Base-by-base conservation (phyloP, 92 coral and sea anemone species). In the Epizoanthus ramosus region DNA sequence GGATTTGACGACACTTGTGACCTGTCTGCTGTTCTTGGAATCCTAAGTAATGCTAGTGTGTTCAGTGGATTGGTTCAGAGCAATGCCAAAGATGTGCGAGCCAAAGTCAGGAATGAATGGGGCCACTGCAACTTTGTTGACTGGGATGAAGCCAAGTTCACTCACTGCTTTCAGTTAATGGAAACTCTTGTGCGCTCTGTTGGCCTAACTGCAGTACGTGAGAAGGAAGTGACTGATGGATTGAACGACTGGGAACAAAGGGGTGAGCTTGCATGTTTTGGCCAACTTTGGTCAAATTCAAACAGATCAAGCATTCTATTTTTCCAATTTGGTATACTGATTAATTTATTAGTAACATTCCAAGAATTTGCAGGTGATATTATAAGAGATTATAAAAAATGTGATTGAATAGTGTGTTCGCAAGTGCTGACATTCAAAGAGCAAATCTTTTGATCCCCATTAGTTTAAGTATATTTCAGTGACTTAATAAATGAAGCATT, bases 1-100 rank as follows among this genome's bases (percentile, higher is more conserved):
- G 95, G 89, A 5, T 89, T 89, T 90, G 95, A 92, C 68, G 75
- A 87, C 74, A 92, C 98, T 0, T 92, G 95, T 73, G 98, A 94
- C 79, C 56, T 85, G 73, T 94, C 98, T 33, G 98, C 98, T 8
- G 93, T 84, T 28, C 75, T 94, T 17, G 91, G 90, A 12, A 88
- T 94, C 37, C 95, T 94, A 43, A 59, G 75, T 6, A 54, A 84
- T 28, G 87, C 92, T 12, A 68, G 84, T 35, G 90, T 84, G 41
- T 94, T 94, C 81, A 47, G 79, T 65, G 3, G 73, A 18, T 63
- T 71, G 33, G 69, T 90, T 71, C 90, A 87, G 68, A 72, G 39
- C 8, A 84, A 69, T 41, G 93, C 98, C 16, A 94, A 73, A 72
- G 90, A 84, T 13, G 92, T 94, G 25, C 87, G 93, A 39, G 58